Percentiles rank a stretch among this genome's conserved stretches.
These are phyloP conservation scores for Spizaetus ornatus DNA, from an alignment of 2,113 vertebrate species.

Conservation along the genomic window DNA sequence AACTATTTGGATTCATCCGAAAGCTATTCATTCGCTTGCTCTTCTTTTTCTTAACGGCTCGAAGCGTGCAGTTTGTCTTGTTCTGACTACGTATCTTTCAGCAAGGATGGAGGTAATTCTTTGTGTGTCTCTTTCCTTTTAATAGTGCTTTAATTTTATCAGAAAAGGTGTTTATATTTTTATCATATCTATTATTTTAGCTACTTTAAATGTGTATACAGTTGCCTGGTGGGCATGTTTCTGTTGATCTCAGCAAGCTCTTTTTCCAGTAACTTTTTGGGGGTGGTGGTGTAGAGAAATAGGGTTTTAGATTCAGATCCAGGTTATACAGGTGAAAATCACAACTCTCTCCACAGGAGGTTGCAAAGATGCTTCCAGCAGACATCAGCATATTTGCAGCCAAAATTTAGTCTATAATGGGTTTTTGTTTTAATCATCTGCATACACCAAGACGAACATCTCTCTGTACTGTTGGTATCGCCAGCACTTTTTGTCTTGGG, in stretches of 20 bases:
- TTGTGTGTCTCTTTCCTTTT: background rate
- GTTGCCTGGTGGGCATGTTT: background rate
- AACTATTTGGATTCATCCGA: conserved; percentile 50
- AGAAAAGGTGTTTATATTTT: background rate
- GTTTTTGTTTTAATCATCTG: background rate
- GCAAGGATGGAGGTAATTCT: conserved; percentile 35
- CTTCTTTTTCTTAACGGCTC: conserved; percentile 31
- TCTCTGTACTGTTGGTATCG: background rate
- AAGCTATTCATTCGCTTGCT: conserved; percentile 44
- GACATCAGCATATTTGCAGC: background rate
- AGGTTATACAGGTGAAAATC: background rate
- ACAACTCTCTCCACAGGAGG: background rate
- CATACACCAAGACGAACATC: background rate
- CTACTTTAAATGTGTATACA: background rate
- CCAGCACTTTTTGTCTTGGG: background rate
- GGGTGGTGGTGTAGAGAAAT: background rate
- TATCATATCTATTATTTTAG: background rate
- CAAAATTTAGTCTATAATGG: background rate
- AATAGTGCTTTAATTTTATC: background rate
- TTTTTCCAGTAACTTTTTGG: background rate
- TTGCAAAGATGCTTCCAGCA: background rate
- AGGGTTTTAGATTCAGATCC: background rate
- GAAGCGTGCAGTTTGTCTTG: conserved; percentile 21
- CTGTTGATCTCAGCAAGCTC: fast-evolving
- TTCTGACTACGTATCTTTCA: background rate